phyloP scores from a whole-genome alignment of 92 coral and sea anemone genomes.

The Porites lobata region DNA sequence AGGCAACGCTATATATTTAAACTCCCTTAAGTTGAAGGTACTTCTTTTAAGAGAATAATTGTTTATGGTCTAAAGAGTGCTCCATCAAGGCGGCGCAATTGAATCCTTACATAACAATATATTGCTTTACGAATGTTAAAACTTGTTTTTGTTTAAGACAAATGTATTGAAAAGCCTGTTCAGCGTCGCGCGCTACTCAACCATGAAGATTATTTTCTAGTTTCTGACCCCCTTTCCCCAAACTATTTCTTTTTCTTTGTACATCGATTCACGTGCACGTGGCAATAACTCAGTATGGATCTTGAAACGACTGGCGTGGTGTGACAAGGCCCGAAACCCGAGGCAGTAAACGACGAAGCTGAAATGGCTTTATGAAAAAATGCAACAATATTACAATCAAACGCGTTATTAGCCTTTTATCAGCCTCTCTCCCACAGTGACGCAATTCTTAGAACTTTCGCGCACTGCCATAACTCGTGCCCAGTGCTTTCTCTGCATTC shows the following conservation, averaged over 20 bases:
- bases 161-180: not conserved
- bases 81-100: not conserved
- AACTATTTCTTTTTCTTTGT: not conserved
- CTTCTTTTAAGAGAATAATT: not conserved
- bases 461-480: not conserved
- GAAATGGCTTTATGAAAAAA: not conserved
- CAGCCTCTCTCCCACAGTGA: not conserved
- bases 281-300: not conserved
- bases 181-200: not conserved
- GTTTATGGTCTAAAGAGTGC: not conserved
- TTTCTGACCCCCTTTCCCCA: not conserved
- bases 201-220: not conserved
- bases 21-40: not conserved
- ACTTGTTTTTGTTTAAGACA: not conserved
- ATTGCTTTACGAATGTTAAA: conserved; percentile 14
- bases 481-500: too few species aligned
- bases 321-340: not conserved
- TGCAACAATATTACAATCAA: not conserved
- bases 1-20: not conserved
- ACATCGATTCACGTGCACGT: not conserved
- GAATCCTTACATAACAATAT: not conserved
- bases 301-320: not conserved
- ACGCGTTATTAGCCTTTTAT: not conserved
- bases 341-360: not conserved
- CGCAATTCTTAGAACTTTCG: not conserved